Conservation (phyloP, 1,140 invertebrate genomes). For the Marisa cornuarietis region DNA sequence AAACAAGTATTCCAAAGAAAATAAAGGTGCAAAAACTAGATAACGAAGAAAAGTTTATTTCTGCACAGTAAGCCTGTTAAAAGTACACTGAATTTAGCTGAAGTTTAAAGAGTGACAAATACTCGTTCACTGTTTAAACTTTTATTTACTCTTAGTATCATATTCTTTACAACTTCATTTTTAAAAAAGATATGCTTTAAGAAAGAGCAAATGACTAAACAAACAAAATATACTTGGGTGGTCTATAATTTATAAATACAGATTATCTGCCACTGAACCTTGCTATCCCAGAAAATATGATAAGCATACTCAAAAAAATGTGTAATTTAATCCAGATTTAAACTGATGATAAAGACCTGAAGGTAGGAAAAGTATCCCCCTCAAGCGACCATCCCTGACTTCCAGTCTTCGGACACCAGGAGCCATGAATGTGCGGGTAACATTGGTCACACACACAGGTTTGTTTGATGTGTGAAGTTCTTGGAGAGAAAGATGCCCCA, state of each 20-base stretch:
- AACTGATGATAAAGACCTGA: conserved; percentile 23
- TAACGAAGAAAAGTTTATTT: background rate
- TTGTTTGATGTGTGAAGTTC: conserved; percentile 3
- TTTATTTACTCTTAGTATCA: background rate
- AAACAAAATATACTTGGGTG: too few relatives aligned
- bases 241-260: too few relatives aligned
- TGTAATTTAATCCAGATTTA: background rate
- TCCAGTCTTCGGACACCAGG: conserved; percentile 29
- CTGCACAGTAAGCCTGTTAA: too few relatives aligned
- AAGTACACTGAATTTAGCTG: background rate
- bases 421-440: conserved; percentile 10
- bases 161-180: background rate
- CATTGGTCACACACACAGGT: background rate
- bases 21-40: conserved; percentile 1
- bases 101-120: background rate
- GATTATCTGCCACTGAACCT: too few relatives aligned
- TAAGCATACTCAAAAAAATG: background rate
- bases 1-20: background rate
- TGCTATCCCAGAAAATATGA: too few relatives aligned
- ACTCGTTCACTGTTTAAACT: background rate
- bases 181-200: background rate
- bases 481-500: background rate
- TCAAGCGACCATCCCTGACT: conserved; percentile 32
- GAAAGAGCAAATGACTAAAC: background rate
- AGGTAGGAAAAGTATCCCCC: conserved; percentile 41